Base-by-base conservation (phyloP, 2,888 invertebrate species). In the Drosophila koepferae region DNA sequence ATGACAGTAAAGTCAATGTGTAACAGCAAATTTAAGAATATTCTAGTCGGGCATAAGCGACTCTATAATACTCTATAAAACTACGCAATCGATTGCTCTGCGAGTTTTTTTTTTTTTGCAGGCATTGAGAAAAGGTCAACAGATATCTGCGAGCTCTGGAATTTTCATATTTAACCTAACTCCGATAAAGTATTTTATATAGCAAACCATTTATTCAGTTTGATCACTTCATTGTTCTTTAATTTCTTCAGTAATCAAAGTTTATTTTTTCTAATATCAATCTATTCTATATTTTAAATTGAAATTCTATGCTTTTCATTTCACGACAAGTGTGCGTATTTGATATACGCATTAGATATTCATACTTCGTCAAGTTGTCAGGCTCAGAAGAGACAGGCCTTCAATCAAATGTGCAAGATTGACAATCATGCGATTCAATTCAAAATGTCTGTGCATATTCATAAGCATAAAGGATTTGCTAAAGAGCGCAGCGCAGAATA, bases 381-480 rank as follows among this genome's bases (percentile, higher is more conserved):
- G 10, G 28, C 46, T 53, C n/a, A n/a, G 31, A 49, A 63, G 58
- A 40, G 82, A 74, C 70, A 65, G 53, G 38, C 49, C 59, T 80
- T 76, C 80, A 76, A 80, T 89, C 82, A 85, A 74, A 67, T 60
- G 48, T 43, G 41, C 55, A 23, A 49, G 70, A 73, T 63, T 80
- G 85, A 89, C 80, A 84, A 80, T 79, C 83, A 70, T 54, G 74
- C 53, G 62, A 81, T 80, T 77, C 66, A 76, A 71, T 82, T 69
- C 53, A 10, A 54, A 73, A 56, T 61, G 44, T 66, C 23, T 14
- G 70, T 55, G 83, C 72, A 86, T 86, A 86, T 86, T 86, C 89
- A 86, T 86, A 86, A 86, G 80, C 89, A 80, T 80, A 80, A 78
- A 75, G 80, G 81, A 89, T 81, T 74, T 79, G 38, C 69, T 64